Evolutionary conservation across 2,113 vertebrate species (phyloP).

Genomic region (Reinhardtius hippoglossoides): DNA sequence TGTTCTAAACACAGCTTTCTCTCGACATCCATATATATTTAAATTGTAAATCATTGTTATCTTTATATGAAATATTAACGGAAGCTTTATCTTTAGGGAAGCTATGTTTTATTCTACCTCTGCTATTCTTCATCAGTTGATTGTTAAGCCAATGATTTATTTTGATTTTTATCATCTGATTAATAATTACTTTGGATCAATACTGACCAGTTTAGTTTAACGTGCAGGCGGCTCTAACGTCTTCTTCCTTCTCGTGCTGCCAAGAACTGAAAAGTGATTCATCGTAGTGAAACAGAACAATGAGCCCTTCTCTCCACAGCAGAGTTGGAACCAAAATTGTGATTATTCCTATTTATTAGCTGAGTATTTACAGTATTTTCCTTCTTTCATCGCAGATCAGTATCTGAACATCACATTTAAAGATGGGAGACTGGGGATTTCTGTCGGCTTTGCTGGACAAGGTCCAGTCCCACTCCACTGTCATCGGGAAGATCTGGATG

Average conservation of each 20-base stretch:
- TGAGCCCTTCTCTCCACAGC: background rate
- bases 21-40: too few species aligned
- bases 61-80: too few species aligned
- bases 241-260: background rate
- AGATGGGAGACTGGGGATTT: slow-evolving; percentile 86
- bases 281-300: background rate
- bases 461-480: slow-evolving; percentile 85
- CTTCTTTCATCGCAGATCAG: slow-evolving; percentile 29
- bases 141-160: background rate
- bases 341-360: background rate
- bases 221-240: background rate
- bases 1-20: too few species aligned
- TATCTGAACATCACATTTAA: slow-evolving; percentile 33
- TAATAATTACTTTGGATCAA: slow-evolving; percentile 30
- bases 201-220: slow-evolving; percentile 3
- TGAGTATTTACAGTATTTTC: background rate
- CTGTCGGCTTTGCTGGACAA: slow-evolving; percentile 83
- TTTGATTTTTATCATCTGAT: background rate
- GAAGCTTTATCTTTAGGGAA: too few species aligned
- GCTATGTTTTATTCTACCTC: too few species aligned
- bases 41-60: too few species aligned
- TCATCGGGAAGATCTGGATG: slow-evolving; percentile 88
- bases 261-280: background rate
- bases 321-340: background rate
- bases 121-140: background rate